Conservation (phyloP, 2,797 vertebrate genomes). For the Muscicapa comitata region DNA sequence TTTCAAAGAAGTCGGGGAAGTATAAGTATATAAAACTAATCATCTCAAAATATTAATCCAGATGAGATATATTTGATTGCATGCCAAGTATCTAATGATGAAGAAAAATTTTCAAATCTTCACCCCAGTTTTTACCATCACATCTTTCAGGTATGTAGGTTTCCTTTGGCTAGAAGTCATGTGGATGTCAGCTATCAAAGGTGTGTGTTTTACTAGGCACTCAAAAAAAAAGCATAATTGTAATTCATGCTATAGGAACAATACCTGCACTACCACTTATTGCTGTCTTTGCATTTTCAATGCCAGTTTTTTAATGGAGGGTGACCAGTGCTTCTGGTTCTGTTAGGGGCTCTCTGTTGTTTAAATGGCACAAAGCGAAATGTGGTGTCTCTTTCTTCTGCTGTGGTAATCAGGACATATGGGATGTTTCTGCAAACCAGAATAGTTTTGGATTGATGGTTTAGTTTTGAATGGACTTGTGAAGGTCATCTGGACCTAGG, state of each 20-base stretch:
- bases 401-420: rapidly evolving
- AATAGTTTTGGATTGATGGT: neutral
- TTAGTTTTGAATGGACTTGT: neutral
- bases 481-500: neutral
- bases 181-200: neutral
- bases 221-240: neutral
- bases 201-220: neutral
- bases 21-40: neutral
- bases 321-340: neutral
- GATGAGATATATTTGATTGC: neutral
- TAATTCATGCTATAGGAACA: neutral
- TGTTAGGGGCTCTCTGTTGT: neutral
- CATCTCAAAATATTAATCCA: neutral
- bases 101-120: neutral
- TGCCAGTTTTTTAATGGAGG: neutral
- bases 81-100: neutral
- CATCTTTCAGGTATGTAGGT: neutral
- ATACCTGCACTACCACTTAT: neutral
- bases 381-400: rapidly evolving
- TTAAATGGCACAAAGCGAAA: neutral
- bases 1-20: neutral
- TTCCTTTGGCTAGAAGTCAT: neutral
- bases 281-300: neutral
- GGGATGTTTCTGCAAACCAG: neutral
- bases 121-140: neutral